phyloP scores from a whole-genome alignment of 2,113 vertebrate genomes.

The Eudorcas thomsonii region DNA sequence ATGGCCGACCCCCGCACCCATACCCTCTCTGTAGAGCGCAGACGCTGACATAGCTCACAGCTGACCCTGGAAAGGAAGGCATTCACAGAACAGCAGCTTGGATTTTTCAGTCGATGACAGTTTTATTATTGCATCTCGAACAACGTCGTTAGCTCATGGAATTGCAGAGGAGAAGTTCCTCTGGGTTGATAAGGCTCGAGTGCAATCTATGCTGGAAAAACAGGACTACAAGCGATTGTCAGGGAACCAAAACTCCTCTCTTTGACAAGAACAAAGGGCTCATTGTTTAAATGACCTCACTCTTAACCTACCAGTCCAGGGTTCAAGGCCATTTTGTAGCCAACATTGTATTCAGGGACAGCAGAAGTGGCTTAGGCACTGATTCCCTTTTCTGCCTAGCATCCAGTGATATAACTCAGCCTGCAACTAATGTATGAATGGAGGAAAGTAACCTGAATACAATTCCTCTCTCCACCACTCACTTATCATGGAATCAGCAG shows the following conservation, averaged over 20 bases:
- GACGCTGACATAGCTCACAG: neutral
- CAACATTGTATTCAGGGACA: neutral
- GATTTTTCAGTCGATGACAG: neutral
- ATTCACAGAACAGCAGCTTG: neutral
- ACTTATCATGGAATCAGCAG: neutral
- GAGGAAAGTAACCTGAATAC: neutral
- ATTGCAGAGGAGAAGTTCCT: neutral
- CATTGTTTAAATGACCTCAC: neutral
- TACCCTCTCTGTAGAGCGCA: accelerated
- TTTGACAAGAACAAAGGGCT: neutral
- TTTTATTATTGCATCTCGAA: slow-evolving; percentile 26
- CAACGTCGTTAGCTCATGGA: neutral
- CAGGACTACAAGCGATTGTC: neutral
- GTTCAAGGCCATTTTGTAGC: neutral
- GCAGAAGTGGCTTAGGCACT: neutral
- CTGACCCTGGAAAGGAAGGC: neutral
- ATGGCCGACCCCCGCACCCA: neutral
- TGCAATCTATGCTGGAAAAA: neutral
- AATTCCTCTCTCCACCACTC: neutral
- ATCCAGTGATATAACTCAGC: neutral
- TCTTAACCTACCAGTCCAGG: neutral
- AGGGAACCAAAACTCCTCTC: neutral
- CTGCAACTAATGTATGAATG: neutral
- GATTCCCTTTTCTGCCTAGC: neutral
- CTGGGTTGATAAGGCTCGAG: neutral